Evolutionary conservation across 1,140 invertebrate species (phyloP).

Genomic region (Diabrotica undecimpunctata): DNA sequence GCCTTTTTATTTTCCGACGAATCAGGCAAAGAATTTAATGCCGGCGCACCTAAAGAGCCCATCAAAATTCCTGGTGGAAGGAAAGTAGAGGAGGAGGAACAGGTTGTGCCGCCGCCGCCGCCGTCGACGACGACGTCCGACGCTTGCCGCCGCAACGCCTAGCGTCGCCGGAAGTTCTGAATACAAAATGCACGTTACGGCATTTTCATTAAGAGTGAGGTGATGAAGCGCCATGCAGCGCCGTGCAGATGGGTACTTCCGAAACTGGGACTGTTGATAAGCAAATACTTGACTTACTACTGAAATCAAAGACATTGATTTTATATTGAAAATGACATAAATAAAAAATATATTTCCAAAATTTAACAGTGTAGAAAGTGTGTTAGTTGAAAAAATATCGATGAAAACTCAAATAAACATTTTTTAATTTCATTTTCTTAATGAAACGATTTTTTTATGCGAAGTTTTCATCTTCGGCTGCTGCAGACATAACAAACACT

Average conservation of each 20-base stretch:
- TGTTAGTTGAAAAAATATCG: no score
- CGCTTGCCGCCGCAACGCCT: constrained; percentile 1
- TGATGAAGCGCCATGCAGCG: constrained; percentile 34
- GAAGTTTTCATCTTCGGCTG: no score
- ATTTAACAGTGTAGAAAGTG: no score
- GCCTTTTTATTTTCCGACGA: constrained; percentile 2
- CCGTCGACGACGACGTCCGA: background rate
- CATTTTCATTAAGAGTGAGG: constrained; percentile 42
- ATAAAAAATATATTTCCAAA: no score
- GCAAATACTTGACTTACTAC: no score
- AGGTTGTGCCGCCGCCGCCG: background rate
- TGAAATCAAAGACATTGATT: no score
- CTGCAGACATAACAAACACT: no score
- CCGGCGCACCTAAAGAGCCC: constrained; percentile 1
- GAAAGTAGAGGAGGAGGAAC: background rate
- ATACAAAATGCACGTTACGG: constrained; percentile 36
- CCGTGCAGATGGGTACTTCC: background rate
- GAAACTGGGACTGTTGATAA: no score
- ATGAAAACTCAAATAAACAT: no score
- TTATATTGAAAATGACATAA: no score
- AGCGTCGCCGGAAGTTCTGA: constrained; percentile 20
- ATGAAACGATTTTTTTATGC: no score
- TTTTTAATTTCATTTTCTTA: no score
- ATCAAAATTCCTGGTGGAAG: constrained; percentile 2
- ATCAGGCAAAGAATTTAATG: constrained; percentile 2